These are phyloP conservation scores for Microcebus lehilahytsara DNA, from an alignment of 2,113 vertebrate genomes.

Conservation along the genomic window DNA sequence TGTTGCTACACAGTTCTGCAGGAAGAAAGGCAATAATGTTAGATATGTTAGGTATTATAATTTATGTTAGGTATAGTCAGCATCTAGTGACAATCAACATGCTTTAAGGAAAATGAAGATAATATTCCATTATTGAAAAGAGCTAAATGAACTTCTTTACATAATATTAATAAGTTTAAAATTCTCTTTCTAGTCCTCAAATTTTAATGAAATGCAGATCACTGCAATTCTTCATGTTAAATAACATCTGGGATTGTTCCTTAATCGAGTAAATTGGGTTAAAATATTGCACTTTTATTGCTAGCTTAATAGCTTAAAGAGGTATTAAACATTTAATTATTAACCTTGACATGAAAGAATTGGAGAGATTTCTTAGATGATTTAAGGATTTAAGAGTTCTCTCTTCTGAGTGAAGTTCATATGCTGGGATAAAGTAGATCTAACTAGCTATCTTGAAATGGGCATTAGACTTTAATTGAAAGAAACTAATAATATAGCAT, in stretches of 20 bases:
- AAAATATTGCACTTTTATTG: conserved; percentile 69
- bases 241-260: conserved; percentile 43
- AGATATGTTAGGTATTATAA: no score
- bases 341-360: conserved; percentile 62
- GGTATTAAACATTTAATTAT: conserved; percentile 73
- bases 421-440: background rate
- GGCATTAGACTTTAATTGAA: background rate
- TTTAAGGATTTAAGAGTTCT: conserved; percentile 69
- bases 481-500: background rate
- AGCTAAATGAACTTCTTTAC: background rate
- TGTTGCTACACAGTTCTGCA: fast-evolving
- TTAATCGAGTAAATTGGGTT: conserved; percentile 59
- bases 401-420: conserved; percentile 37
- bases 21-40: background rate
- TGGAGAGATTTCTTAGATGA: conserved; percentile 44
- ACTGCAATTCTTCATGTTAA: background rate
- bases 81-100: background rate
- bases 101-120: conserved; percentile 12
- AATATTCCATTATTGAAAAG: background rate
- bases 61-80: fast-evolving
- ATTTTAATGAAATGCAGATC: conserved; percentile 54
- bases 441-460: background rate
- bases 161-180: background rate
- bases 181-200: background rate
- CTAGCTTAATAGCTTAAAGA: conserved; percentile 66